Evolutionary conservation across 2,888 invertebrate genomes (phyloP), one percentile per base, ranked within the genome.

Genomic region (Cistogaster globosa): DNA sequence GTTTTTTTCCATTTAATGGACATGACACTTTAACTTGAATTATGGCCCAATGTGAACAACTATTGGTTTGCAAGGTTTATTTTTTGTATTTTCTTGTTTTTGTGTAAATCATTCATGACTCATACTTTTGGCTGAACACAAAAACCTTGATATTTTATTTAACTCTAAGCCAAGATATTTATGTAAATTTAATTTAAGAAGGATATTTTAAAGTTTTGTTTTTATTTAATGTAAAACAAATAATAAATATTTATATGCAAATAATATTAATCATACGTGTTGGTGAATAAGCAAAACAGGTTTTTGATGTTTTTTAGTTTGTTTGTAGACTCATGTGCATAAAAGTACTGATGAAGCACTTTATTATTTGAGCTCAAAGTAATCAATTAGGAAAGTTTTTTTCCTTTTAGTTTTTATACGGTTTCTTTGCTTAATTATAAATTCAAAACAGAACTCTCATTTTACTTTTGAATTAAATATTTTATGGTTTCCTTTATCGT

Each of bases 21-120:
- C 68, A 78, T 84, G 77, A 81, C 84, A 84, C 72, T 84, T 84
- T 84, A 76, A 77, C 72, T 81, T 84, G 72, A 84, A 63, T 76
- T 81, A 84, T 81, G 68, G 60, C 22, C 53, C 16, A 38, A 76
- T 38, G 48, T 65, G 45, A 36, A 45, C 16, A 45, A 26, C 51
- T 60, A 22, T 72, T 60, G 32, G 36, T 8, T 38, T 38, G 53
- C 12, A 12, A 60, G 16, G 0, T 53, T n/a, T 38, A n/a, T 36
- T 45, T 7, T 48, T 48, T 5, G 14, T 0, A 12, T 48, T 16
- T 48, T 7, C n/a, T n/a, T n/a, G n/a, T 16, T 32, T 32, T 32
- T 32, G 8, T 32, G 6, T 32, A 32, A 32, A 48, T 16, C 6
- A n/a, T 48, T 48, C 45, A 6, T 6, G 45, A 48, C n/a, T 48